Evolutionary conservation across 2,113 vertebrate genomes (phyloP).

Genomic region (Macquaria australasica): DNA sequence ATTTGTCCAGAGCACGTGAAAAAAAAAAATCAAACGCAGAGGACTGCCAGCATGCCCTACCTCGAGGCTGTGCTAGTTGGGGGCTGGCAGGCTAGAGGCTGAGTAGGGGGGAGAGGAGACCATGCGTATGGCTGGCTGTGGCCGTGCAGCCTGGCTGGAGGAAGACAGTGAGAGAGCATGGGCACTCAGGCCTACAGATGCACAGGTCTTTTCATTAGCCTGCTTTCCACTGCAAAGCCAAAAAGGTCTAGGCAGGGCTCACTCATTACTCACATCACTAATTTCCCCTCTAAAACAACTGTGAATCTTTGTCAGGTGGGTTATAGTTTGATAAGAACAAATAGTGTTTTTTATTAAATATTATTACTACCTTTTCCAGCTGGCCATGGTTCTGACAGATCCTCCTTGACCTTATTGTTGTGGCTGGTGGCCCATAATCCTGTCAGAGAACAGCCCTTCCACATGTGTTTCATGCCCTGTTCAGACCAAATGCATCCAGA

Average conservation of each 20-base stretch:
- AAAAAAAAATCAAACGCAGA: slow-evolving; percentile 38
- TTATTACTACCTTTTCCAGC: slow-evolving; percentile 23
- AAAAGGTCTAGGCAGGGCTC: slow-evolving; percentile 22
- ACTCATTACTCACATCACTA: slow-evolving; percentile 39
- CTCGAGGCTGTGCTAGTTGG: slow-evolving; percentile 69
- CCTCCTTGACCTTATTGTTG: slow-evolving; percentile 5
- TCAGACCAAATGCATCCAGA: slow-evolving; percentile 25
- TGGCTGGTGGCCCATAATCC: slow-evolving; percentile 35
- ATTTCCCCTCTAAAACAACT: slow-evolving; percentile 33
- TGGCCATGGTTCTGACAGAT: slow-evolving; percentile 21
- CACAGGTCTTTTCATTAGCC: slow-evolving; percentile 57
- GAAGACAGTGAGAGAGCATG: slow-evolving; percentile 40
- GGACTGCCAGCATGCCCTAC: slow-evolving; percentile 64
- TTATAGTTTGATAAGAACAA: slow-evolving; percentile 8
- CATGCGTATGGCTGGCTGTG: slow-evolving; percentile 38
- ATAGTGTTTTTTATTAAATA: not conserved
- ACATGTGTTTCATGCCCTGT: slow-evolving; percentile 35
- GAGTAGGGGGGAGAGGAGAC: slow-evolving; percentile 29
- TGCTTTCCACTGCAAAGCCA: slow-evolving; percentile 50
- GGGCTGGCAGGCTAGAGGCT: slow-evolving; percentile 48
- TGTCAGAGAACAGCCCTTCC: slow-evolving; percentile 28
- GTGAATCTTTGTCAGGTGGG: slow-evolving; percentile 46
- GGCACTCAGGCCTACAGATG: slow-evolving; percentile 54
- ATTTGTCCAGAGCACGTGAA: slow-evolving; percentile 43
- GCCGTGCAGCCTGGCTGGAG: slow-evolving; percentile 29